Conservation (phyloP, 1,140 invertebrate genomes). For the Magallana angulata region DNA sequence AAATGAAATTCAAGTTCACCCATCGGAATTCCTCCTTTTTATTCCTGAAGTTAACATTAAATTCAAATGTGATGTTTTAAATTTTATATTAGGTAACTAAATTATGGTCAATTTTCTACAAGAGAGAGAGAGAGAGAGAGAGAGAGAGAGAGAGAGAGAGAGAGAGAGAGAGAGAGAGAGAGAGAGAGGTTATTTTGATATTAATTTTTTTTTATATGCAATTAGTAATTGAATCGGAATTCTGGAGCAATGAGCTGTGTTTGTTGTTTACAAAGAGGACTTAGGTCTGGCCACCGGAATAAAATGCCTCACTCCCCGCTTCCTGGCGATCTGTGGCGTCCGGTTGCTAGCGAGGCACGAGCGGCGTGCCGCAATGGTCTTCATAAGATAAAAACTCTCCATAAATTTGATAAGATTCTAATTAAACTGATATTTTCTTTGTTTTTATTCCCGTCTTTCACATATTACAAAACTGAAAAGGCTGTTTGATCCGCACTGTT, state of each 20-base stretch:
- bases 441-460: constrained; percentile 42
- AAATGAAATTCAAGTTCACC: too few species aligned
- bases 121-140: background rate
- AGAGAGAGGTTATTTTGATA: background rate
- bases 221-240: too few species aligned
- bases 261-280: too few species aligned
- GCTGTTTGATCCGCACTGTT: constrained; percentile 14
- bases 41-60: too few species aligned
- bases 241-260: too few species aligned
- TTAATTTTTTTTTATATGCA: too few species aligned
- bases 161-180: background rate
- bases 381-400: constrained; percentile 42
- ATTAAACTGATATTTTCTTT: constrained; percentile 45
- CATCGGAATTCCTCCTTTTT: too few species aligned
- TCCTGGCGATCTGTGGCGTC: constrained; percentile 10
- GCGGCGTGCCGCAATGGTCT: background rate
- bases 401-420: constrained; percentile 50
- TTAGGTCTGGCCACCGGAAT: too few species aligned
- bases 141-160: background rate
- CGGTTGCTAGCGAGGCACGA: constrained; percentile 21
- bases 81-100: too few species aligned
- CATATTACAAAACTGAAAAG: constrained; percentile 15
- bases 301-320: background rate
- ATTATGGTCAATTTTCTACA: background rate
- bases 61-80: too few species aligned